phyloP scores from a whole-genome alignment of 2,113 vertebrate species.

The Callionymus lyra region DNA sequence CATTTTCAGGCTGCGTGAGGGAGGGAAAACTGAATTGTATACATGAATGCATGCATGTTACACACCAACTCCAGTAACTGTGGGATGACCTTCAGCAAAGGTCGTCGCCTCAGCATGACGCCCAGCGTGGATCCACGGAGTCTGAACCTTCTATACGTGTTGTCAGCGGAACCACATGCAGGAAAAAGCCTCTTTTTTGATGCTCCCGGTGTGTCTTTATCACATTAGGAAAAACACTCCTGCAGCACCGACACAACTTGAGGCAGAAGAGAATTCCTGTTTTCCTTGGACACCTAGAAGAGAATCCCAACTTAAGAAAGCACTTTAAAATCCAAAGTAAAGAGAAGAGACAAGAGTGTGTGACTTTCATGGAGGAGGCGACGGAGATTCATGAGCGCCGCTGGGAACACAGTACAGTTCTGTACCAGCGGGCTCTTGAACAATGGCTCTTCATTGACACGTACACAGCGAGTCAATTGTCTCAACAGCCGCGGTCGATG shows the following conservation, averaged over 20 bases:
- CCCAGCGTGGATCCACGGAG: conserved; percentile 2
- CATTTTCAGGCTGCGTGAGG: conserved; percentile 29
- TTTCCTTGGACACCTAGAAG: conserved; percentile 82
- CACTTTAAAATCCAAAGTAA: not conserved
- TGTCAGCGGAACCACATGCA: conserved; percentile 18
- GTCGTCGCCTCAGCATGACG: conserved; percentile 15
- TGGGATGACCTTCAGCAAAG: conserved; percentile 7
- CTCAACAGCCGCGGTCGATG: too few species aligned
- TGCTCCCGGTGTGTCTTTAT: not conserved
- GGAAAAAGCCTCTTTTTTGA: not conserved
- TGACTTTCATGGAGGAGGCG: too few species aligned
- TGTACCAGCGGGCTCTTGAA: too few species aligned
- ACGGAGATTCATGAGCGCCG: too few species aligned
- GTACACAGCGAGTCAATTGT: too few species aligned
- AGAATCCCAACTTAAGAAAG: conserved; percentile 16
- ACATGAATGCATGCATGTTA: conserved; percentile 47
- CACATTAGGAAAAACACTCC: conserved; percentile 45
- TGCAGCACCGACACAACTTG: conserved; percentile 73
- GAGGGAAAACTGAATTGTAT: conserved; percentile 22
- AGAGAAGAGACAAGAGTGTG: too few species aligned
- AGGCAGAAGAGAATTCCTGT: conserved; percentile 74
- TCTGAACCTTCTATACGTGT: conserved; percentile 7
- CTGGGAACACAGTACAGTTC: too few species aligned
- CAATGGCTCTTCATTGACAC: too few species aligned
- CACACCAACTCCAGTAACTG: conserved; percentile 22